These are phyloP conservation scores for Heterocephalus glaber DNA, from an alignment of 2,113 vertebrate genomes.

Conservation along the genomic window DNA sequence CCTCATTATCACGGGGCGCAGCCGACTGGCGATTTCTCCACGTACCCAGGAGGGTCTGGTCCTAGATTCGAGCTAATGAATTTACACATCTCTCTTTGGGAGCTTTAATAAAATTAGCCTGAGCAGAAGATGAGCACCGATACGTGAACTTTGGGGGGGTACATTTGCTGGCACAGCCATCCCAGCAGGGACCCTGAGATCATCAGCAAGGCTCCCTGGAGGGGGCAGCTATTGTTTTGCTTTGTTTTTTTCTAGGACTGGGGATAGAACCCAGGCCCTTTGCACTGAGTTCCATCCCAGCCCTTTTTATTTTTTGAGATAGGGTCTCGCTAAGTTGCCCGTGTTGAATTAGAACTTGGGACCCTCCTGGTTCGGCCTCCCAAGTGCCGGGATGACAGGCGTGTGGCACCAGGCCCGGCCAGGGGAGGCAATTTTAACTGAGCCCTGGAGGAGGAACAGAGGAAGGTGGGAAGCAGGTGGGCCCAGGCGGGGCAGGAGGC, in stretches of 20 bases:
- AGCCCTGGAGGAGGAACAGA: not conserved
- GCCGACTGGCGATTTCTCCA: conserved; percentile 87
- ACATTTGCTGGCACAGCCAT: conserved; percentile 71
- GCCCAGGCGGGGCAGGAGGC: no score
- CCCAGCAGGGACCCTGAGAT: not conserved
- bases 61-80: conserved; percentile 83
- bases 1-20: conserved; percentile 90
- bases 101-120: conserved; percentile 83
- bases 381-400: not conserved
- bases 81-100: conserved; percentile 83
- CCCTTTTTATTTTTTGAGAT: not conserved
- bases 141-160: conserved; percentile 69
- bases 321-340: not conserved
- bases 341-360: not conserved
- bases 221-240: not conserved
- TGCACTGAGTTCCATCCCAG: not conserved
- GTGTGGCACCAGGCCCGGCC: not conserved
- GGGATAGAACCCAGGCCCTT: not conserved
- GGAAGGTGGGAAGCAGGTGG: not conserved
- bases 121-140: conserved; percentile 70
- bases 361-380: not conserved
- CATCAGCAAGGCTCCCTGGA: not conserved
- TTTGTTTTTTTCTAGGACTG: not conserved
- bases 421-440: not conserved
- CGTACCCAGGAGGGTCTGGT: conserved; percentile 73